Evolutionary conservation across 2,797 vertebrate species (phyloP).

Genomic region (Acanthurus tractus): DNA sequence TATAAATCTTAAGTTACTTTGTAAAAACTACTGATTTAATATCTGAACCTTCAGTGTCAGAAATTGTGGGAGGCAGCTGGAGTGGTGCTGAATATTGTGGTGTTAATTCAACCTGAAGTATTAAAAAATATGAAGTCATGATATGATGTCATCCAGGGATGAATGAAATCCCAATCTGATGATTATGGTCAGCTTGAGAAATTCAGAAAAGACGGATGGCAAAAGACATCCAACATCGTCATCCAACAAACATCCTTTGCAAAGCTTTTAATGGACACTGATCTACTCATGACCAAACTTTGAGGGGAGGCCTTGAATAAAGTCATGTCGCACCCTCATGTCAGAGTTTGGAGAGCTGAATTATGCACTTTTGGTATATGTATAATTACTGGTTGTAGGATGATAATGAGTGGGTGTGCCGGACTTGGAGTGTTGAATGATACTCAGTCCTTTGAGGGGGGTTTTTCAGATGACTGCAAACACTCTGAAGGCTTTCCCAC

Average conservation of each 20-base stretch:
- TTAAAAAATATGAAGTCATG: slow-evolving; percentile 3
- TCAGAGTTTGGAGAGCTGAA: slow-evolving; percentile 7
- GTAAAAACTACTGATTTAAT: slow-evolving; percentile 10
- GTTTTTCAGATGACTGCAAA: slow-evolving; percentile 94
- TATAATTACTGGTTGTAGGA: slow-evolving; percentile 65
- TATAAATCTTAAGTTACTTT: slow-evolving; percentile 10
- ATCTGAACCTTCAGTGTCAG: slow-evolving; percentile 10
- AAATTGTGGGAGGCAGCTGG: slow-evolving; percentile 22
- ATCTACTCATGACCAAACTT: slow-evolving; percentile 40
- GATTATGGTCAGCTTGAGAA: slow-evolving; percentile 17
- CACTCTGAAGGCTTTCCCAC: slow-evolving; percentile 96
- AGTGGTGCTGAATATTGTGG: slow-evolving; percentile 25
- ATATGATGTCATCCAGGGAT: slow-evolving; percentile 43
- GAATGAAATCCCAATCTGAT: slow-evolving; percentile 10
- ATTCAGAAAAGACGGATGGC: slow-evolving; percentile 25
- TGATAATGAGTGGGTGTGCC: slow-evolving; percentile 59
- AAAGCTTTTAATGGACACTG: slow-evolving; percentile 28
- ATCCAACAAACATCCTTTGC: slow-evolving; percentile 29
- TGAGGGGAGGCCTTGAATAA: slow-evolving; percentile 45
- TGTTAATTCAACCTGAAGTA: slow-evolving; percentile 16
- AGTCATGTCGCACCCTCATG: slow-evolving; percentile 44
- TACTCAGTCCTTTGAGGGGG: slow-evolving; percentile 55
- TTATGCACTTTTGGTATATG: slow-evolving; percentile 46
- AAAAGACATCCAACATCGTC: slow-evolving; percentile 18
- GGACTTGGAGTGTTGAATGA: slow-evolving; percentile 42